Evolutionary conservation across 2,888 invertebrate genomes (phyloP), one percentile per base, ranked within the genome.

Genomic region (Brenthis hecate): DNA sequence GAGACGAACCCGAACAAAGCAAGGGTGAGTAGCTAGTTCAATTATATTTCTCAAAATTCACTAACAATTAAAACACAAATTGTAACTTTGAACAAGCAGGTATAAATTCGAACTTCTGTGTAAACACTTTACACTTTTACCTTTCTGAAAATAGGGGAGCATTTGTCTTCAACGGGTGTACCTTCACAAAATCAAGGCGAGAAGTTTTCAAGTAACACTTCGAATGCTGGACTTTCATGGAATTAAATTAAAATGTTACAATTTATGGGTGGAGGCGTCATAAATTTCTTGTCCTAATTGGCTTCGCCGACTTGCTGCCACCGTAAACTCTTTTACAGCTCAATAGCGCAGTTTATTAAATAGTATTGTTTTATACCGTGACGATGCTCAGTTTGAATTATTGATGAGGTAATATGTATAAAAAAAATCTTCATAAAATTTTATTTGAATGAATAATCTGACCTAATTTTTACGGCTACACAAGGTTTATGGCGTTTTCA

Each of bases 201-300:
- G 73, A 78, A 80, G 72, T 82, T 79, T 73, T 68, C 69, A 76
- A 80, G 77, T 81, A 77, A 76, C 76, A 78, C 74, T 72, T 74
- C 74, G 74, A 80, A 73, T 66, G 72, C 80, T 78, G 82, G 84
- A 82, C 80, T 85, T 80, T 74, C 77, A 76, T 76, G 76, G 82
- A 85, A 85, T 89, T 86, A 88, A 91, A 89, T 91, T 91, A 91
- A 90, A 91, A 89, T 86, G 89, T 86, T 86, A 85, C 87, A 88
- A 89, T 89, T 91, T 89, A 91, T 86, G 86, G 83, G 80, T 74
- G 80, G 82, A 78, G 79, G 76, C 77, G 81, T 84, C 85, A 88
- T 91, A 91, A 91, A 91, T 91, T 90, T 83, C 73, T 78, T 80
- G 79, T 82, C 83, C 88, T 91, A 92, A 91, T 91, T 91, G 89